Base-by-base conservation (phyloP, 2,888 invertebrate genomes). In the Gonocerus acuteangulatus region DNA sequence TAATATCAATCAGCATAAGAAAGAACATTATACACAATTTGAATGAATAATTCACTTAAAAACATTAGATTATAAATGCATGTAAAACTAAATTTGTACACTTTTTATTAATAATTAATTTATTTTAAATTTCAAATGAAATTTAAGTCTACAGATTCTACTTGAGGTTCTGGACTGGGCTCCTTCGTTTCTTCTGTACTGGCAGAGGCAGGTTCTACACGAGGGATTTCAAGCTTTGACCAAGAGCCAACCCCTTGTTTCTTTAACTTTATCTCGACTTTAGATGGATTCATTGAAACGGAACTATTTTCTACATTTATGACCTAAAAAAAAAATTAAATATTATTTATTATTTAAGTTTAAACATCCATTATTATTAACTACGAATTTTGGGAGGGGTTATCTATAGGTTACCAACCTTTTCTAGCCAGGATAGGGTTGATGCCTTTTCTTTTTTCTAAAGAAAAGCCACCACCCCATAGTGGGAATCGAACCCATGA, bases 241-340 rank as follows among this genome's bases (percentile, higher is more conserved):
- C 96, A 96, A 15, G 83, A 82, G 1, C 88, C 86, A 0, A 87
- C 82, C 70, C 91, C 92, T 0, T 83, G 85, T 75, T 97, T 97
- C 68, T 83, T 86, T 71, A 97, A 74, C 71, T 87, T 91, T 21
- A 97, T 86, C 77, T 97, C 96, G 27, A 95, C 83, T 80, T 97
- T 97, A 13, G 91, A 86, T 13, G 87, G 86, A 69, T 85, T 78
- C 87, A 95, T 88, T 42, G 83, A 83, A 0, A 85, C 89, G 66
- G 77, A 80, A 71, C 89, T 86, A 58, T 80, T 79, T 42, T 77
- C 78, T 1, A 90, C 82, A 71, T 86, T 81, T 42, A 95, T 80
- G 27, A 91, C 79, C 95, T 95, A 73, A 32, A 79, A 75, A 66
- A 70, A 23, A 42, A 44, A 21, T 57, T n/a, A 47, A 9, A 16